Base-by-base conservation (phyloP, 2,797 vertebrate genomes). In the Lutjanus campechanus region DNA sequence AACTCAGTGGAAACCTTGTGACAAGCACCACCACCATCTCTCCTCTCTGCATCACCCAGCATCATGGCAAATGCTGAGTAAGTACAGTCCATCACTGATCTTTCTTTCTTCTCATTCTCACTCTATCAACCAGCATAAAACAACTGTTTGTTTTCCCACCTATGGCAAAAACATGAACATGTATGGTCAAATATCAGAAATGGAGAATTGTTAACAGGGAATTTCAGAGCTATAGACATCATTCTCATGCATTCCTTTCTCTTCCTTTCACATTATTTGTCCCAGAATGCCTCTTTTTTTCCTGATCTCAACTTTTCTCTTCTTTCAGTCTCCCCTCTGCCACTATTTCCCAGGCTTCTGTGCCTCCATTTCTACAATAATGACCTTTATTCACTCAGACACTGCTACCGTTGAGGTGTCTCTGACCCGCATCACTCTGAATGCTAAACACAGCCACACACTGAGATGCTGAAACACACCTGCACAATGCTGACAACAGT, bases 51-150 rank as follows among this genome's bases (percentile, higher is more conserved):
- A 78, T 82, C 87, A 72, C 11, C 82, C 55, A 44, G 72, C 65
- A 82, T 83, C 87, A 95, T 95, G 94, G 92, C 94, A n/a, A 93
- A 91, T 73, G 82, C 87, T 89, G 91, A 92, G 94, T 95, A 87
- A 94, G 94, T 94, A 82, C 50, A 77, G 55, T 8, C 3, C 51
- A 62, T 19, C 11, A 49, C 49, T 40, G 19, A 67, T 61, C 62
- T 56, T 25, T 22, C 8, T n/a, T 62, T 43, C 29, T 54, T 29
- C 7, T 50, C 11, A 11, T 83, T 53, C 66, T 76, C 25, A 15
- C 15, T 20, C 16, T 69, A 22, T 20, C 71, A 55, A 77, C 19
- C 20, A 16, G 16, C 3, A n/a, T 44, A 55, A 41, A 59, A 51
- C 22, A 44, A 8, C 10, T 56, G n/a, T 54, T 55, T 60, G 12